Percentiles rank a stretch among this genome's conserved stretches.
These are phyloP conservation scores for Leuciscus idus DNA, from an alignment of 2,113 vertebrate genomes.

Conservation along the genomic window DNA sequence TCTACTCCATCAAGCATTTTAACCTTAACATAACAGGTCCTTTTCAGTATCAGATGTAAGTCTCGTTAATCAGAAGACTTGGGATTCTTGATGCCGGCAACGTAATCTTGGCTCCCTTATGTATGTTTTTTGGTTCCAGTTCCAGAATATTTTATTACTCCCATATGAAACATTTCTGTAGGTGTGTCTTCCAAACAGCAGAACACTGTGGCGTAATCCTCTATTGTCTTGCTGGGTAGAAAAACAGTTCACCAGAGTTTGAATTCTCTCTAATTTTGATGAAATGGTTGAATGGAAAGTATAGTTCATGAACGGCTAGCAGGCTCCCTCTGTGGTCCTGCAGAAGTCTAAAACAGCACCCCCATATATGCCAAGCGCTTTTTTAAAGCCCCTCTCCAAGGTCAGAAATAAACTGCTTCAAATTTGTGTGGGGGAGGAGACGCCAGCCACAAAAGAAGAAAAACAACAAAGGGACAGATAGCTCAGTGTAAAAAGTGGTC, in stretches of 20 bases:
- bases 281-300: slow-evolving; percentile 32
- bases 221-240: slow-evolving; percentile 48
- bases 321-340: slow-evolving; percentile 12
- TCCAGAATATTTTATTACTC: neutral
- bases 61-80: neutral
- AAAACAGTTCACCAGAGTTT: neutral
- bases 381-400: neutral
- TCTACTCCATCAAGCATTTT: neutral
- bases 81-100: neutral
- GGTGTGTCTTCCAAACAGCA: neutral
- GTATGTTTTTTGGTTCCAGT: neutral
- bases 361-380: slow-evolving; percentile 42
- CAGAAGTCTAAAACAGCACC: slow-evolving; percentile 27
- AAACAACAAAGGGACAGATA: slow-evolving; percentile 57
- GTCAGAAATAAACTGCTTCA: slow-evolving; percentile 31
- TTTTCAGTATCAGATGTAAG: neutral
- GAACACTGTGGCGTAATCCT: slow-evolving; percentile 26
- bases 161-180: slow-evolving; percentile 25
- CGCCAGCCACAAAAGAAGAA: slow-evolving; percentile 47
- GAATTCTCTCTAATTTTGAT: slow-evolving; percentile 30
- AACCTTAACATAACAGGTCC: neutral
- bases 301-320: slow-evolving; percentile 4
- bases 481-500: slow-evolving; percentile 48
- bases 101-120: neutral
- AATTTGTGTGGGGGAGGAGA: slow-evolving; percentile 44